Base-by-base conservation (phyloP, 2,888 invertebrate species). In the Thysanoteuthis rhombus region DNA sequence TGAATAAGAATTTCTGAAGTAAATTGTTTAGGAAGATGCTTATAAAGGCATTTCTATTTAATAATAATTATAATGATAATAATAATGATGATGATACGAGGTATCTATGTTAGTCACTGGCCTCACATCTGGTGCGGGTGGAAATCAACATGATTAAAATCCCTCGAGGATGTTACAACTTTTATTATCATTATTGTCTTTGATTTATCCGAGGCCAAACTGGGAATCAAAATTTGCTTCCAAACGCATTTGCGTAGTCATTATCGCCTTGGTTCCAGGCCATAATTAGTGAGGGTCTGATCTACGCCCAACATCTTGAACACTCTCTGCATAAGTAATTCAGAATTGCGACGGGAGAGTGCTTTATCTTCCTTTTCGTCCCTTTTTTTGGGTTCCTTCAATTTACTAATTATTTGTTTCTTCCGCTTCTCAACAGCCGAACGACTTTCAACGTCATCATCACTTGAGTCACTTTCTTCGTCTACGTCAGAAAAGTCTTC, bases 401-500 rank as follows among this genome's bases (percentile, higher is more conserved):
- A 90, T 39, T 90, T 90, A 25, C 38, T 90, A 25, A 39, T 90
- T 39, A 5, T 90, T 90, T 12, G 52, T 52, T 25, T 52, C 52
- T 52, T 3, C 25, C 52, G 22, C 25, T 52, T 52, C 25, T 90
- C 36, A 10, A 39, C 90, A 38, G 12, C 8, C 5, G 22, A 36
- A 25, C 12, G 19, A 38, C 39, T 90, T 90, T 90, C 42, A 28
- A 38, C 39, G 36, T 91, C 91, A 91, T 42, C 32, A 39, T 42
- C 92, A 25, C 92, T 92, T 5, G 92, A 92, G 45, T 92, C 45
- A 45, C n/a, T 92, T 42, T 92, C 92, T 45, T 92, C 92, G 32
- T 36, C 36, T 22, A 32, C 92, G 32, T 92, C 92, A 10, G 92
- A 92, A 3, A 92, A n/a, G 92, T 92, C 92, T n/a, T 19, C 25